phyloP scores from a whole-genome alignment of 2,888 invertebrate species.

The Phaonia tiefii region DNA sequence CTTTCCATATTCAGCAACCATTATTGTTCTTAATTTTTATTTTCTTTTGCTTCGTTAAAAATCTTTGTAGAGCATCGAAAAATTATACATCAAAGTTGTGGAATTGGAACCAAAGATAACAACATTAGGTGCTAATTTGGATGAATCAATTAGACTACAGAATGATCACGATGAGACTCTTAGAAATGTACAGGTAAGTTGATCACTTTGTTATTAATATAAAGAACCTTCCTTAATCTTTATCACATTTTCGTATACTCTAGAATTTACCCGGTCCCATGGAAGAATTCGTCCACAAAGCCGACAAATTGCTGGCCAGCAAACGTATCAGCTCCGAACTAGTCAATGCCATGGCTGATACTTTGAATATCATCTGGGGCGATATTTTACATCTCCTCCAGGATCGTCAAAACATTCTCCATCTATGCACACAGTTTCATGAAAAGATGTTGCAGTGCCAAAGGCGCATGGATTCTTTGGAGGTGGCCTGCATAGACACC shows the following conservation, averaged over 20 bases:
- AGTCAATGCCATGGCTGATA: slow-evolving; percentile 94
- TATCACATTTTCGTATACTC: slow-evolving; percentile 69
- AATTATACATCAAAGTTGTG: slow-evolving; percentile 91
- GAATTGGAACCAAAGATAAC: slow-evolving; percentile 92
- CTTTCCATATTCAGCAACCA: not conserved
- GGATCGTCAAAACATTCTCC: slow-evolving; percentile 87
- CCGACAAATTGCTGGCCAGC: slow-evolving; percentile 90
- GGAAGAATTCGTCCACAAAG: slow-evolving; percentile 91
- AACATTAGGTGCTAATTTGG: slow-evolving; percentile 87
- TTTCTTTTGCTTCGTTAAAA: slow-evolving; percentile 56
- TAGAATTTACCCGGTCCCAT: slow-evolving; percentile 94
- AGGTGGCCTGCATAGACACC: slow-evolving; percentile 85
- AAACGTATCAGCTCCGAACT: slow-evolving; percentile 89
- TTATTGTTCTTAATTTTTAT: slow-evolving; percentile 47
- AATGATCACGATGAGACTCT: slow-evolving; percentile 91
- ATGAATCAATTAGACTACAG: slow-evolving; percentile 88
- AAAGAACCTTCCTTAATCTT: not conserved
- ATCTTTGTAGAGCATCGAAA: slow-evolving; percentile 87
- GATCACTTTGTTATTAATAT: not conserved
- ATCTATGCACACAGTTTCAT: slow-evolving; percentile 90
- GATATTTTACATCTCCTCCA: slow-evolving; percentile 91
- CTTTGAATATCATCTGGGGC: slow-evolving; percentile 88
- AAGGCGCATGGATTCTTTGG: slow-evolving; percentile 85
- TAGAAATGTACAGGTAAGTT: slow-evolving; percentile 88
- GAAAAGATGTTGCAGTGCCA: slow-evolving; percentile 86